These are phyloP conservation scores for Tachycineta bicolor DNA, from an alignment of 2,113 vertebrate genomes.

Conservation along the genomic window DNA sequence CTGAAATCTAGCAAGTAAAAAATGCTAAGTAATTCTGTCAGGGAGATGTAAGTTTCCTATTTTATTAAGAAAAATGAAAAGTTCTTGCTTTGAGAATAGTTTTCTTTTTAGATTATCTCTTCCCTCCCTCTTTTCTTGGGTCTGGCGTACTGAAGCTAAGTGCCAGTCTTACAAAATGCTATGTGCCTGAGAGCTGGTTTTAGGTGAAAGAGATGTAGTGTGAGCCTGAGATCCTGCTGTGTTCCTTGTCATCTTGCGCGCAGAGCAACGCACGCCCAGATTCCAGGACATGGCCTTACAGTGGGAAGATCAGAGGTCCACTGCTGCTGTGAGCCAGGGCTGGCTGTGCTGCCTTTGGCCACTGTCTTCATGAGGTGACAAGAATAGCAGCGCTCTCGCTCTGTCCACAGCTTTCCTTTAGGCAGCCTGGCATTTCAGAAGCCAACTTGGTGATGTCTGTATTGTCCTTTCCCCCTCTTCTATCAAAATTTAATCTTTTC, in stretches of 20 bases:
- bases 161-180: neutral
- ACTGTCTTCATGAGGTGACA: neutral
- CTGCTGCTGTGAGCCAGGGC: neutral
- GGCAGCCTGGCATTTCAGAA: neutral
- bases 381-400: neutral
- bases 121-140: neutral
- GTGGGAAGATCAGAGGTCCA: neutral
- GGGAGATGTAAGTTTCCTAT: neutral
- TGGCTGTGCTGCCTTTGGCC: neutral
- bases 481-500: neutral
- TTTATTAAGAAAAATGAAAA: neutral
- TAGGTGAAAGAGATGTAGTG: neutral
- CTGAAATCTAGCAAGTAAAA: neutral
- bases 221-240: neutral
- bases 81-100: neutral
- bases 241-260: neutral
- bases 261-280: neutral
- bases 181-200: neutral
- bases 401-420: neutral
- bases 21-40: neutral
- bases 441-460: neutral
- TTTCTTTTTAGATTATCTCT: neutral
- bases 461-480: neutral
- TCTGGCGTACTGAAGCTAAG: neutral
- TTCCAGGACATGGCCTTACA: neutral